Conservation (phyloP, 2,113 vertebrate species). For the Calypte anna region DNA sequence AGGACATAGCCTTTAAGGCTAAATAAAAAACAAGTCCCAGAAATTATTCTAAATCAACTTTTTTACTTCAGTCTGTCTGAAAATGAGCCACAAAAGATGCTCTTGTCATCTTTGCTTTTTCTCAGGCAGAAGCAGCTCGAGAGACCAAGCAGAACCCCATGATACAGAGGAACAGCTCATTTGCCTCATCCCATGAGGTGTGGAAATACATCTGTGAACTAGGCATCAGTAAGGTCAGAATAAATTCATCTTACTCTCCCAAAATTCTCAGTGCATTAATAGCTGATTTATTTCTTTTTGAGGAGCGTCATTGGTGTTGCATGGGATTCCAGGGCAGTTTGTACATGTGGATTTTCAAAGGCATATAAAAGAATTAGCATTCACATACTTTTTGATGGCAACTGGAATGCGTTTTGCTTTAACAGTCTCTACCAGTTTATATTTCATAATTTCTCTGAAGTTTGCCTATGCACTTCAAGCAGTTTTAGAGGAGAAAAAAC, state of each 20-base stretch:
- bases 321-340: not conserved
- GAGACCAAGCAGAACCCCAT: conserved; percentile 96
- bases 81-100: not conserved
- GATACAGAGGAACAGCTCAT: conserved; percentile 97
- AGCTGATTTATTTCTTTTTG: not conserved
- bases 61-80: not conserved
- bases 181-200: conserved; percentile 95
- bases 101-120: not conserved
- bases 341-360: not conserved
- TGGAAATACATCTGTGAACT: conserved; percentile 98
- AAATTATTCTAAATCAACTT: not conserved
- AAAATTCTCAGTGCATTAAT: not conserved
- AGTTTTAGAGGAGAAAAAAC: not conserved
- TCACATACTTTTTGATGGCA: not conserved
- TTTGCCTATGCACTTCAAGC: not conserved
- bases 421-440: not conserved
- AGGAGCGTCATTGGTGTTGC: not conserved
- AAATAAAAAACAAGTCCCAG: not conserved
- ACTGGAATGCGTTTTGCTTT: not conserved
- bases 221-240: conserved; percentile 90
- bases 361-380: not conserved
- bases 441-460: not conserved
- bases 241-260: not conserved
- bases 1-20: not conserved
- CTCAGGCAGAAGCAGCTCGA: conserved; percentile 87